A percentile compares a stretch with the other conserved stretches of the same genome.
Evolutionary conservation across 2,888 invertebrate species (phyloP).

Genomic region (Octodonta nipae): DNA sequence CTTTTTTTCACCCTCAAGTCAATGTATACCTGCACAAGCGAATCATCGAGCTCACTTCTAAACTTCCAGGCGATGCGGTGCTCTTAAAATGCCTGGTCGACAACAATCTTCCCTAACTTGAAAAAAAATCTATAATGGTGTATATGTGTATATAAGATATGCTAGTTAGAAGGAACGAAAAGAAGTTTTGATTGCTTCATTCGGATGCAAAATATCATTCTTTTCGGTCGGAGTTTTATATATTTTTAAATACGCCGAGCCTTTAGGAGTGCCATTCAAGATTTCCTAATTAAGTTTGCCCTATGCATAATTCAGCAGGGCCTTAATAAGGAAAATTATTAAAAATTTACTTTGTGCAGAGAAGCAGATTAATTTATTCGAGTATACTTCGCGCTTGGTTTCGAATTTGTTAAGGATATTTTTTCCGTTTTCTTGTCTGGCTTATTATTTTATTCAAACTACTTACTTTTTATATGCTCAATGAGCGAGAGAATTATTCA

Average conservation of each 20-base stretch:
- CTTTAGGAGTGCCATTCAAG: conserved; percentile 11
- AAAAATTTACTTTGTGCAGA: conserved; percentile 13
- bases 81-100: conserved; percentile 25
- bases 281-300: conserved; percentile 16
- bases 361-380: conserved; percentile 1
- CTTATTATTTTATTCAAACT: too few relatives aligned
- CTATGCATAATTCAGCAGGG: conserved; percentile 17
- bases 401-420: too few relatives aligned
- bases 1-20: conserved; percentile 37
- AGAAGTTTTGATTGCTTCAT: conserved; percentile 35
- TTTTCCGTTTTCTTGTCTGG: too few relatives aligned
- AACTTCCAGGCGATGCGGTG: too few relatives aligned
- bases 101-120: conserved; percentile 35
- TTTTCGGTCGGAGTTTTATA: conserved; percentile 14
- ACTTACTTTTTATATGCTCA: too few relatives aligned
- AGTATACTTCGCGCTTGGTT: conserved; percentile 1
- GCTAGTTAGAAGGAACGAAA: conserved; percentile 37
- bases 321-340: conserved; percentile 16
- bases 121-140: conserved; percentile 38
- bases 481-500: too few relatives aligned
- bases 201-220: conserved; percentile 21
- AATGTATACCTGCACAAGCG: conserved; percentile 28
- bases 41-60: conserved; percentile 19
- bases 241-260: conserved; percentile 17
- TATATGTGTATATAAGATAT: conserved; percentile 38